Evolutionary conservation across 64 coral and sea anemone species (phyloP).

Genomic region (Dendronephthya gigantea): DNA sequence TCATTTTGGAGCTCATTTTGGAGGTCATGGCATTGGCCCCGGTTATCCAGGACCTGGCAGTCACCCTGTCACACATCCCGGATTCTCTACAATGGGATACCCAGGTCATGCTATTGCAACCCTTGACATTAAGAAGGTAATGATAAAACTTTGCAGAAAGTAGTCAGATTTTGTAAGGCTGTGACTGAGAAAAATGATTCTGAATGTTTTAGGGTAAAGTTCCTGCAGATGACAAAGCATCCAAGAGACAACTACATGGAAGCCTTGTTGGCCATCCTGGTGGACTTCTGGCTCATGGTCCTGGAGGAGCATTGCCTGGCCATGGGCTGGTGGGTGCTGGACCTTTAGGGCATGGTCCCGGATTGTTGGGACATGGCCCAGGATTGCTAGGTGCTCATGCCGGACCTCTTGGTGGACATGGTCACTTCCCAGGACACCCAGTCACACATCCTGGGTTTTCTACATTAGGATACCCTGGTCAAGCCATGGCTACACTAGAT

Average conservation of each 20-base stretch:
- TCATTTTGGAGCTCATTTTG: neutral
- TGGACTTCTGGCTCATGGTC: neutral
- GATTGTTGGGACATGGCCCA: neutral
- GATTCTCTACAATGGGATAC: constrained; percentile 84
- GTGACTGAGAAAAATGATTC: too few species aligned
- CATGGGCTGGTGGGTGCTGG: neutral
- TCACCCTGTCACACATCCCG: constrained; percentile 92
- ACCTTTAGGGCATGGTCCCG: too few species aligned
- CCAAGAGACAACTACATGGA: neutral
- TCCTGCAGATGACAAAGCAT: neutral
- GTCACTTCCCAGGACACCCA: neutral
- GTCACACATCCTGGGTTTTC: neutral
- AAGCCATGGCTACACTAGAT: neutral
- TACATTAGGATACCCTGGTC: neutral
- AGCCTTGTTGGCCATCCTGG: neutral
- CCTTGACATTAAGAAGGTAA: constrained; percentile 72
- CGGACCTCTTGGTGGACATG: neutral
- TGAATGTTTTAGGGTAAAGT: neutral
- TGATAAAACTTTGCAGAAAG: too few species aligned
- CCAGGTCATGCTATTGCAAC: constrained; percentile 93
- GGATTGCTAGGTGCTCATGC: neutral
- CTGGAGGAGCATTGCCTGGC: neutral
- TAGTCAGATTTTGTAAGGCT: too few species aligned
- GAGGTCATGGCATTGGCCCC: constrained; percentile 10
- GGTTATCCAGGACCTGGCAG: constrained; percentile 68